These are phyloP conservation scores for Hybos culiciformis DNA, from an alignment of 2,888 invertebrate species.

Conservation along the genomic window DNA sequence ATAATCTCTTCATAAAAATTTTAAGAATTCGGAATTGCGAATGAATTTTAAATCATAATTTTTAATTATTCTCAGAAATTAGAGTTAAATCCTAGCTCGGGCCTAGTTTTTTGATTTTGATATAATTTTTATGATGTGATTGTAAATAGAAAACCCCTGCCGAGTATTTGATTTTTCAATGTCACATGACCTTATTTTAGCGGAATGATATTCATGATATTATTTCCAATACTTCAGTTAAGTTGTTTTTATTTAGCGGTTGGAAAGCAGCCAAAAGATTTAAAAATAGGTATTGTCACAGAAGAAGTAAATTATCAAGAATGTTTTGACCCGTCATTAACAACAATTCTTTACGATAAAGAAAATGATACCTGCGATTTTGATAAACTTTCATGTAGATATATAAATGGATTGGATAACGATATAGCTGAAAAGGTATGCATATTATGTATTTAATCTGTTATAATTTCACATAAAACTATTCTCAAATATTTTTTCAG, in stretches of 20 bases:
- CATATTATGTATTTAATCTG: background rate
- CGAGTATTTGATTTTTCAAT: constrained; percentile 11
- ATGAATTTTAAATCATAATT: too few relatives aligned
- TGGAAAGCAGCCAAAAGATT: constrained; percentile 57
- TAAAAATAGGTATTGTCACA: constrained; percentile 66
- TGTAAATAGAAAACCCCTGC: constrained; percentile 1
- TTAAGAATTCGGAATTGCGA: background rate
- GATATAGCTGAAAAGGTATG: constrained; percentile 40
- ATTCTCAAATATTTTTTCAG: constrained; percentile 22
- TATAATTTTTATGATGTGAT: background rate
- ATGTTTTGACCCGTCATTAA: constrained; percentile 29
- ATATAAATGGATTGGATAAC: constrained; percentile 43
- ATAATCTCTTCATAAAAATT: background rate
- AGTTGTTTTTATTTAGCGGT: constrained; percentile 67
- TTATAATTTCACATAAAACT: background rate
- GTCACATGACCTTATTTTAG: too few relatives aligned
- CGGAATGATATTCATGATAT: constrained; percentile 63
- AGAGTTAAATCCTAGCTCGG: too few relatives aligned
- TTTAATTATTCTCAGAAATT: too few relatives aligned
- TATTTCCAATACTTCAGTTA: constrained; percentile 71
- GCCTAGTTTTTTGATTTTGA: too few relatives aligned
- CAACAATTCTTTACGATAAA: constrained; percentile 31
- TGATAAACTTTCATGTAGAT: constrained; percentile 46
- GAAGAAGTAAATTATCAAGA: constrained; percentile 48
- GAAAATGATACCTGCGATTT: constrained; percentile 39